Conservation (phyloP, 2,888 invertebrate genomes). For the Steinernema hermaphroditum region DNA sequence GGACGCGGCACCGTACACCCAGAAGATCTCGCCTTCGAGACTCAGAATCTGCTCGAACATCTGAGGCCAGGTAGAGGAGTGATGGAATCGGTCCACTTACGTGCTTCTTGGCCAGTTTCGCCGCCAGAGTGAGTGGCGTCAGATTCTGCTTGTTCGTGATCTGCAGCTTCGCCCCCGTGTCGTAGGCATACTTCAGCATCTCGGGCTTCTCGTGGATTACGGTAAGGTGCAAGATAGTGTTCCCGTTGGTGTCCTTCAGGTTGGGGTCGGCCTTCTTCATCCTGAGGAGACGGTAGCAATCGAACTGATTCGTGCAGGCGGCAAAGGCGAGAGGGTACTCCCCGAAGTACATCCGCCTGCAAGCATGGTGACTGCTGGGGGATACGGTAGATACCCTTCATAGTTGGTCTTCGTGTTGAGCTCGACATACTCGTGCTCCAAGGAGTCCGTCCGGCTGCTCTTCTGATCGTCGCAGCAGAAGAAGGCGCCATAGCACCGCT, state of each 20-base stretch:
- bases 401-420: constrained; percentile 81
- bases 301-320: constrained; percentile 93
- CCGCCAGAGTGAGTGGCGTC: constrained; percentile 88
- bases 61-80: no score
- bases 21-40: constrained; percentile 91
- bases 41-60: constrained; percentile 95
- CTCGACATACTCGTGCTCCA: constrained; percentile 89
- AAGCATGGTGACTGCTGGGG: neutral
- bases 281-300: constrained; percentile 89
- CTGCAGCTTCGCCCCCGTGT: constrained; percentile 84
- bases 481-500: constrained; percentile 81
- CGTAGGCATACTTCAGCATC: constrained; percentile 91
- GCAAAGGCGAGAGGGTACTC: constrained; percentile 95
- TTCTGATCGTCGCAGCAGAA: constrained; percentile 98
- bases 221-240: constrained; percentile 91
- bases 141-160: constrained; percentile 83
- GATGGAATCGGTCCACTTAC: no score
- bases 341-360: constrained; percentile 95
- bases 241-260: constrained; percentile 93
- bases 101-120: constrained; percentile 87
- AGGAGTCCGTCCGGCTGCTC: constrained; percentile 79
- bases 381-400: constrained; percentile 73
- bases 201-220: constrained; percentile 86
- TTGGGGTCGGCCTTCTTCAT: constrained; percentile 93
- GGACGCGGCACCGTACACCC: constrained; percentile 84